These are phyloP conservation scores for Platygyra sinensis DNA, from an alignment of 64 coral and sea anemone genomes.

Conservation along the genomic window DNA sequence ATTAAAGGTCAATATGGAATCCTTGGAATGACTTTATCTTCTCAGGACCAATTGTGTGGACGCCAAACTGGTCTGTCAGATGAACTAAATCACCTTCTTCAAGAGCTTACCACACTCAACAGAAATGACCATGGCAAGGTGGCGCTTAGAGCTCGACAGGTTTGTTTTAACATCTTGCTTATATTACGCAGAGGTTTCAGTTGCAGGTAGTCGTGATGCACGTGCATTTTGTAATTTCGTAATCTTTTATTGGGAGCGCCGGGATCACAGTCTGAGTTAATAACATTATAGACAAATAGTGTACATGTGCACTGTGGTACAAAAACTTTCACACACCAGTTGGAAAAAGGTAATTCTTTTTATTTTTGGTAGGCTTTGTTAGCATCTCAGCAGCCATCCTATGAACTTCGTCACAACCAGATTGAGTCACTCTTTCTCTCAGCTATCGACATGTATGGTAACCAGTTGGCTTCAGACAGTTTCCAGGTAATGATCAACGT, in stretches of 20 bases:
- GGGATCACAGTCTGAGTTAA: too few species aligned
- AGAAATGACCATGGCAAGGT: constrained; percentile 93
- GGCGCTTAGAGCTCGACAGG: constrained; percentile 94
- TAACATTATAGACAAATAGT: too few species aligned
- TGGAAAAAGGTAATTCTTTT: neutral
- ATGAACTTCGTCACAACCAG: constrained; percentile 95
- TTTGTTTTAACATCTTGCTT: neutral
- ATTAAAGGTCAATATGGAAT: neutral
- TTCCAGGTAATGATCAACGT: constrained; percentile 60
- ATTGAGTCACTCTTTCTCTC: constrained; percentile 97
- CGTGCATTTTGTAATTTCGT: too few species aligned
- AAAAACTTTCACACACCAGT: too few species aligned
- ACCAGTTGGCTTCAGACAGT: constrained; percentile 83
- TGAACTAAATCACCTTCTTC: constrained; percentile 82
- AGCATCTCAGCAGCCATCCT: constrained; percentile 93
- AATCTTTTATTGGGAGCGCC: too few species aligned
- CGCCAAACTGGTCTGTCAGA: constrained; percentile 79
- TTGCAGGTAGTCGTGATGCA: too few species aligned
- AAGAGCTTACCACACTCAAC: constrained; percentile 87
- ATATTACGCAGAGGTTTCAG: too few species aligned
- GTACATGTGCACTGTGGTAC: too few species aligned
- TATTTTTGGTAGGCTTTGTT: constrained; percentile 72
- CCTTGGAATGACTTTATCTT: neutral
- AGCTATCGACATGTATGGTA: constrained; percentile 90
- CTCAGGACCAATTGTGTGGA: constrained; percentile 86